These are phyloP conservation scores for Clarias platycephalus DNA, from an alignment of 2,797 vertebrate species.

Conservation along the genomic window DNA sequence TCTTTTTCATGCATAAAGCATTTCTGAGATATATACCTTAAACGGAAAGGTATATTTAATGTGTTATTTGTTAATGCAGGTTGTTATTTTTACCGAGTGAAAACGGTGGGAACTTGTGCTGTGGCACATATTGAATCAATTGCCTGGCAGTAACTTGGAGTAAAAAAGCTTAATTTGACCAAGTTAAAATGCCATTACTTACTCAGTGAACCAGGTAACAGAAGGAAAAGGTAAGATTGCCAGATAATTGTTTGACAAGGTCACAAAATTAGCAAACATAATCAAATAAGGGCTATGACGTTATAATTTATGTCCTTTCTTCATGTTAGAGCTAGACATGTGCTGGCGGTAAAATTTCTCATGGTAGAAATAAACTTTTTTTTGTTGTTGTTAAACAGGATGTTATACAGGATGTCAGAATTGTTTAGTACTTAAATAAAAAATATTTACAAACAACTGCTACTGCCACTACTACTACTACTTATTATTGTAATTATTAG, in stretches of 20 bases:
- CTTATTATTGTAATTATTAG: neutral
- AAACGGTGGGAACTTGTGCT: constrained; percentile 24
- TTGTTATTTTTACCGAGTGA: constrained; percentile 52
- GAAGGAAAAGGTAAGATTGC: constrained; percentile 65
- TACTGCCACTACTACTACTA: neutral
- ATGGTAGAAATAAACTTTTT: neutral
- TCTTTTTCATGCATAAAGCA: constrained; percentile 58
- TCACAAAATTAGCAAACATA: constrained; percentile 72
- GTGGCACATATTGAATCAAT: constrained; percentile 63
- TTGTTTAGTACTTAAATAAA: neutral
- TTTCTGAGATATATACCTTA: constrained; percentile 59
- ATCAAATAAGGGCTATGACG: constrained; percentile 68
- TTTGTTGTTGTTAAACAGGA: no score
- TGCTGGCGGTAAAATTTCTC: constrained; percentile 18
- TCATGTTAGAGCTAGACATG: constrained; percentile 9
- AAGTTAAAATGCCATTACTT: constrained; percentile 72
- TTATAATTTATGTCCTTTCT: constrained; percentile 62
- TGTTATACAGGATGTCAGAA: neutral
- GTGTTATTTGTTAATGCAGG: constrained; percentile 8
- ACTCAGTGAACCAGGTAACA: constrained; percentile 74
- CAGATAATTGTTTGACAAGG: constrained; percentile 74
- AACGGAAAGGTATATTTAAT: constrained; percentile 61
- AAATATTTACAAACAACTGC: neutral
- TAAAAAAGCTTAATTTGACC: constrained; percentile 63
- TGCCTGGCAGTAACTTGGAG: constrained; percentile 54